Percentiles rank a stretch among this genome's conserved stretches.
phyloP scores from a whole-genome alignment of 2,888 invertebrate species.

The Cerastis rubricosa region DNA sequence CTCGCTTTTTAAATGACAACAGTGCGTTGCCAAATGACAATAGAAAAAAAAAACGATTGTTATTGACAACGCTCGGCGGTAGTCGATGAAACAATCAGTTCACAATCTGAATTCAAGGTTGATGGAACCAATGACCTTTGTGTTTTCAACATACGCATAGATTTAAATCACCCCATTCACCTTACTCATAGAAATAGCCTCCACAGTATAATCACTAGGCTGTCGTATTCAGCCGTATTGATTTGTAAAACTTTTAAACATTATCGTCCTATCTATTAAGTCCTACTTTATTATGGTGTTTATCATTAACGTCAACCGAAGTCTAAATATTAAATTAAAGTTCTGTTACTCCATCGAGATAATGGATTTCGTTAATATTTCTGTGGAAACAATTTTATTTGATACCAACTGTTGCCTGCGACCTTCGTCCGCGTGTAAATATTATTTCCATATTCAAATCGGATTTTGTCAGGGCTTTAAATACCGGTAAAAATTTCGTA shows the following conservation, averaged over 20 bases:
- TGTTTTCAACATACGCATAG: slow-evolving; percentile 51
- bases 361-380: slow-evolving; percentile 8
- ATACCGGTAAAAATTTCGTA: too few species aligned
- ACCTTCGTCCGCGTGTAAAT: too few species aligned
- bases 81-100: slow-evolving; percentile 65
- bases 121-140: slow-evolving; percentile 71
- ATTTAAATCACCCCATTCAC: slow-evolving; percentile 34
- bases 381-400: slow-evolving; percentile 6
- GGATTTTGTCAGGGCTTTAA: too few species aligned
- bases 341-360: slow-evolving; percentile 21
- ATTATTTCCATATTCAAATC: neutral
- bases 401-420: neutral
- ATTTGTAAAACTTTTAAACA: slow-evolving; percentile 19
- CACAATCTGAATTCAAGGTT: slow-evolving; percentile 66
- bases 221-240: slow-evolving; percentile 23
- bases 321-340: slow-evolving; percentile 4
- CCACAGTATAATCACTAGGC: slow-evolving; percentile 10
- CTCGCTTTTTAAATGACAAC: slow-evolving; percentile 61
- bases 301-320: slow-evolving; percentile 4
- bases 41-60: slow-evolving; percentile 64
- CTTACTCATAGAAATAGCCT: slow-evolving; percentile 23
- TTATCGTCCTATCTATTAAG: slow-evolving; percentile 4
- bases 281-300: neutral
- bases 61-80: slow-evolving; percentile 50
- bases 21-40: slow-evolving; percentile 63